Conservation (phyloP, 1,140 invertebrate genomes). For the Saccostrea cuccullata region DNA sequence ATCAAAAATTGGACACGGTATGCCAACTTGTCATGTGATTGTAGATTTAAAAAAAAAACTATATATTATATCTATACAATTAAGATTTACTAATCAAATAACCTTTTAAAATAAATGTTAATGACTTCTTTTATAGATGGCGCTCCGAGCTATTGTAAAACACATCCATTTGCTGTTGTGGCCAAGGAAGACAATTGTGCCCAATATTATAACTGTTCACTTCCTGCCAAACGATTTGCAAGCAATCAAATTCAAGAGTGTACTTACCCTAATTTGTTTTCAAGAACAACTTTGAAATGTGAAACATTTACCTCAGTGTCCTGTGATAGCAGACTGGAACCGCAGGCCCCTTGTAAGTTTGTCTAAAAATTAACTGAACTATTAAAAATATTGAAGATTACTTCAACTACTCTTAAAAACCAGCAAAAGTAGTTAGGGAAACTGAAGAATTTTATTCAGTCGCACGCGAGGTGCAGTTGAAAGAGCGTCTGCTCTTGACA, state of each 20-base stretch:
- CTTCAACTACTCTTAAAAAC: too few species aligned
- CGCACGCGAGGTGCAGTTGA: too few species aligned
- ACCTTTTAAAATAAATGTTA: neutral
- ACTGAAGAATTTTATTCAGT: too few species aligned
- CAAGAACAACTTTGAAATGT: constrained; percentile 55
- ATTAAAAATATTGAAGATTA: too few species aligned
- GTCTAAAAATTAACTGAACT: neutral
- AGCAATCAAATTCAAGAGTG: constrained; percentile 61
- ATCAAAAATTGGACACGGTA: constrained; percentile 33
- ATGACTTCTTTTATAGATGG: constrained; percentile 32
- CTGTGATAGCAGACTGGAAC: constrained; percentile 64
- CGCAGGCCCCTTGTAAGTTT: constrained; percentile 66
- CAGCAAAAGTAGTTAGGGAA: too few species aligned
- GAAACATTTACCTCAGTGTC: constrained; percentile 58
- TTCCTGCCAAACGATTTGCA: constrained; percentile 49
- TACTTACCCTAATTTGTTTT: constrained; percentile 63
- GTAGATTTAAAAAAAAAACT: neutral
- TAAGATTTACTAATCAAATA: neutral
- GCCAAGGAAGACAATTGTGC: constrained; percentile 61
- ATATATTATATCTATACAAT: neutral
- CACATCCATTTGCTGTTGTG: constrained; percentile 42
- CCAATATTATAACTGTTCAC: constrained; percentile 68
- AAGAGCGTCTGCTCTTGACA: too few species aligned
- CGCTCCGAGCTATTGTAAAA: constrained; percentile 49
- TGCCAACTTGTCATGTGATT: neutral